Percentiles rank a stretch among this genome's conserved stretches.
phyloP scores from a whole-genome alignment of 2,113 vertebrate species.

The Halichoeres trimaculatus region DNA sequence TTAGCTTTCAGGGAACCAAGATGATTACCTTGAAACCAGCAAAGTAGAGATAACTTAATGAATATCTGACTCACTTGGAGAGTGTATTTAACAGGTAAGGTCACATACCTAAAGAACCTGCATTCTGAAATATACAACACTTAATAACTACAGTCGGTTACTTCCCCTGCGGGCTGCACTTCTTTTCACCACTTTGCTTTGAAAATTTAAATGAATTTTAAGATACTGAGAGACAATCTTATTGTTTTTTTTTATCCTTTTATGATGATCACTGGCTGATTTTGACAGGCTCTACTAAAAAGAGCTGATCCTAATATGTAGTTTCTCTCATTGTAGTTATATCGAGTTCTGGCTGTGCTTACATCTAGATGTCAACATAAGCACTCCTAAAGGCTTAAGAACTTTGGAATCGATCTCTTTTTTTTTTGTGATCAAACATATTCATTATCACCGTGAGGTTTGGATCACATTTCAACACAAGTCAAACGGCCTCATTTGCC shows the following conservation, averaged over 20 bases:
- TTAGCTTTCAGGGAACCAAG: constrained; percentile 34
- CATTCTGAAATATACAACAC: constrained; percentile 1
- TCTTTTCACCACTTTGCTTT: background rate
- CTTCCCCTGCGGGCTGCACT: background rate
- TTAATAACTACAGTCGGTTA: background rate
- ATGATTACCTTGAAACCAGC: constrained; percentile 46
- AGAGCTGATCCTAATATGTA: background rate
- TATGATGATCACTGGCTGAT: too few species aligned
- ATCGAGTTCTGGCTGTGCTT: background rate
- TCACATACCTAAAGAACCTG: constrained; percentile 28
- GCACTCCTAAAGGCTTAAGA: background rate
- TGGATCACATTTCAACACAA: too few species aligned
- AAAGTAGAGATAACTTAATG: constrained; percentile 33
- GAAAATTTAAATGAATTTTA: background rate
- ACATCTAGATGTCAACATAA: constrained; percentile 3
- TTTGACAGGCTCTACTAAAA: too few species aligned
- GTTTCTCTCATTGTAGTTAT: background rate
- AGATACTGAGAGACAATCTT: background rate
- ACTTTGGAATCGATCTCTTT: too few species aligned
- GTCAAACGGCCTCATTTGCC: too few species aligned
- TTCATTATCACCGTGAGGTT: too few species aligned
- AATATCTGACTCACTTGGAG: constrained; percentile 34
- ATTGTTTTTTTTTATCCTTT: background rate
- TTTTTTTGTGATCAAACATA: too few species aligned
- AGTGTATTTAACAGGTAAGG: constrained; percentile 19